These are phyloP conservation scores for Protosalanx chinensis DNA, from an alignment of 2,797 vertebrate species.

Conservation along the genomic window DNA sequence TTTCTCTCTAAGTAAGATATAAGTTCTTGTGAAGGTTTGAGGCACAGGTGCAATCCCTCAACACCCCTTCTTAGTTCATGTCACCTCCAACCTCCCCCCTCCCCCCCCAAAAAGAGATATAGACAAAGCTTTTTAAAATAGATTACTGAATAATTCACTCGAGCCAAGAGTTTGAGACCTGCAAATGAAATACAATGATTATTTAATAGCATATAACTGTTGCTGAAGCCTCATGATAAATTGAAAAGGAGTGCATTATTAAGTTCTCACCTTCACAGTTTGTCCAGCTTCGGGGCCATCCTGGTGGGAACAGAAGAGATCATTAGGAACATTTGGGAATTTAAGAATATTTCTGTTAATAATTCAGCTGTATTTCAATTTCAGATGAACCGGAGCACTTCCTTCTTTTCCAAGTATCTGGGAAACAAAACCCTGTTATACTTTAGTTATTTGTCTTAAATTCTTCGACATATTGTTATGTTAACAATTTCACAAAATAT, in stretches of 20 bases:
- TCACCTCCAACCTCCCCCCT: constrained; percentile 20
- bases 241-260: constrained; percentile 70
- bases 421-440: constrained; percentile 23
- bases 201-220: constrained; percentile 73
- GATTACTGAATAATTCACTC: constrained; percentile 62
- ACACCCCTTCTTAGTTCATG: constrained; percentile 16
- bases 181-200: constrained; percentile 71
- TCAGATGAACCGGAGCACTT: constrained; percentile 55
- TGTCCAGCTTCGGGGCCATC: constrained; percentile 90
- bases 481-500: not conserved
- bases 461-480: constrained; percentile 6
- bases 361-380: constrained; percentile 72
- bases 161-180: constrained; percentile 59
- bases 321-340: constrained; percentile 67
- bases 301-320: constrained; percentile 71
- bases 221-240: constrained; percentile 68
- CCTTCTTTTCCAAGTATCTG: constrained; percentile 34
- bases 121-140: constrained; percentile 58
- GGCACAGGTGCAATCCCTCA: not conserved
- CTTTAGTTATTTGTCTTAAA: constrained; percentile 16
- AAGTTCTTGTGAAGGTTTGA: not conserved
- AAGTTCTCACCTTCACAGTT: constrained; percentile 90
- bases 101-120: constrained; percentile 37
- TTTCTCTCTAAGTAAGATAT: constrained; percentile 1
- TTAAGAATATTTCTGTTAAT: constrained; percentile 71